A percentile compares a stretch with the other conserved stretches of the same genome.
These are phyloP conservation scores for Anhinga anhinga DNA, from an alignment of 2,113 vertebrate genomes.

Conservation along the genomic window DNA sequence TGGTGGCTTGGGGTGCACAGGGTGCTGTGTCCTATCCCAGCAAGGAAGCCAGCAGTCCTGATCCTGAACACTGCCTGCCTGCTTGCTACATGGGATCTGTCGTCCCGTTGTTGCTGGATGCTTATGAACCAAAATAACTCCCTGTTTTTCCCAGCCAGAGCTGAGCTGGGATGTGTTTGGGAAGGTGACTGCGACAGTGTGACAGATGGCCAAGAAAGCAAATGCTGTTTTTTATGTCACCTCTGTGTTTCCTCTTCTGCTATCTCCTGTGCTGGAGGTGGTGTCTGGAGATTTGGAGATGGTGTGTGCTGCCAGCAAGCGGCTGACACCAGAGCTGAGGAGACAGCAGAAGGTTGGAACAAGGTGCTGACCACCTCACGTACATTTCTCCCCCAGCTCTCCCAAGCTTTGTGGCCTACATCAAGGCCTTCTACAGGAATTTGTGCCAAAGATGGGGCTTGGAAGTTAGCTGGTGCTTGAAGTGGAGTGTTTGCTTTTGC, in stretches of 20 bases:
- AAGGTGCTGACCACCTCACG: neutral
- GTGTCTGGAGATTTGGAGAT: neutral
- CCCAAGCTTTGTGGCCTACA: neutral
- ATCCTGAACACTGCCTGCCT: accelerated
- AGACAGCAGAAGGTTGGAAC: neutral
- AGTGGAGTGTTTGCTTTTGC: neutral
- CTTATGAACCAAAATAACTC: slow-evolving; percentile 1
- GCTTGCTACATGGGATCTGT: accelerated
- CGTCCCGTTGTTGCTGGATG: neutral
- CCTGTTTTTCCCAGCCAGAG: neutral
- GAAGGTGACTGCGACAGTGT: neutral
- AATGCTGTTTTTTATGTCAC: slow-evolving; percentile 40
- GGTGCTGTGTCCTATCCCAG: neutral
- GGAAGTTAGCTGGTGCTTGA: neutral
- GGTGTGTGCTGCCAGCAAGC: neutral
- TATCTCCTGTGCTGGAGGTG: slow-evolving; percentile 5
- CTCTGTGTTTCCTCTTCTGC: slow-evolving; percentile 31
- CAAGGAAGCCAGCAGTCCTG: neutral
- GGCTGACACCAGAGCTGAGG: neutral
- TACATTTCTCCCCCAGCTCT: neutral
- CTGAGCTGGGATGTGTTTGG: neutral
- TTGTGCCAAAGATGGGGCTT: neutral
- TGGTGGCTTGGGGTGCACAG: accelerated
- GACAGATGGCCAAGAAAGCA: slow-evolving; percentile 61
- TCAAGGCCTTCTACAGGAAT: neutral